Base-by-base conservation (phyloP, 2,888 invertebrate species). In the Steromphala cineraria region DNA sequence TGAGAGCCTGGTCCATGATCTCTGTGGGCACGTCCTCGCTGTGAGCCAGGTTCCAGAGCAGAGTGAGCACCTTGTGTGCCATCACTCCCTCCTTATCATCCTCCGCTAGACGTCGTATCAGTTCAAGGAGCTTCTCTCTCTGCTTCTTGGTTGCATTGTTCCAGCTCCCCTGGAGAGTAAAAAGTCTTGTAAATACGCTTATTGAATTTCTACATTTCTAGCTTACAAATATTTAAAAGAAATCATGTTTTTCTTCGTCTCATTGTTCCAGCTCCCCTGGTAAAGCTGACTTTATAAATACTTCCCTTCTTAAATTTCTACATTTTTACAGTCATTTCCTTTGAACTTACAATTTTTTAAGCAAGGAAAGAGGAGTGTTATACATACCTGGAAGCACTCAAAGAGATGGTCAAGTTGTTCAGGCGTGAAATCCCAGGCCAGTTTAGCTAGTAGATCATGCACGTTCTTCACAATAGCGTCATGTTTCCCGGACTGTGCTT, bases 71-170 rank as follows among this genome's bases (percentile, higher is more conserved):
- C 95, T 99, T 99, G 93, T 98, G 97, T 71, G 99, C 98, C 99
- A 99, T 99, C 13, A 98, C 98, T 77, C 99, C 99, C 93, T 99
- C 98, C 93, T 99, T 99, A 93, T 99, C 99, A 93, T 99, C 99
- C 94, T 99, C 99, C 3, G 99, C 99, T 83, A 99, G 94, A 87
- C 98, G 95, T 85, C 99, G 95, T 88, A 99, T 99, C 86, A 99
- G 95, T 94, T 99, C 99, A 89, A 99, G 94, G 86, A 99, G 95
- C 92, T 98, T 97, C 94, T 99, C 99, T 88, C 98, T 95, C 94
- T 99, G 98, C 92, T 98, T 97, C 94, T 98, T 98, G 93, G 96
- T 98, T 55, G 98, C 98, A 86, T 97, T 97, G 67, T 97, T 97
- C 99, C 99, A 99, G 94, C 97, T 97, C 79, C 93, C 93, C 94